phyloP scores from a whole-genome alignment of 2,113 vertebrate species.

The Chaetops frenatus region DNA sequence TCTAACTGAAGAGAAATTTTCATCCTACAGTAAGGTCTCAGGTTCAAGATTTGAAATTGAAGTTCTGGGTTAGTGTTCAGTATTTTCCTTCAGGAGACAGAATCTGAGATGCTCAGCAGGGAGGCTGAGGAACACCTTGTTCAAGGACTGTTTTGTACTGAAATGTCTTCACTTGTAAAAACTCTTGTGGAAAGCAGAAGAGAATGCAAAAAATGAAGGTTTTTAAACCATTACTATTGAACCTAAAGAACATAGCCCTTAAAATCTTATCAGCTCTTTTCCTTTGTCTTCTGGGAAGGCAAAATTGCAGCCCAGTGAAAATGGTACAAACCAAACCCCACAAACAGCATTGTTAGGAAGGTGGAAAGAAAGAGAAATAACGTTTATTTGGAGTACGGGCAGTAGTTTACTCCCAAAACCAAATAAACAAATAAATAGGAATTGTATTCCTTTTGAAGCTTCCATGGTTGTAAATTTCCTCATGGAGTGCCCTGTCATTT shows the following conservation, averaged over 20 bases:
- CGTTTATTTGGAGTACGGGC: background rate
- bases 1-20: background rate
- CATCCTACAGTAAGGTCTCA: background rate
- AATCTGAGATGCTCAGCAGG: background rate
- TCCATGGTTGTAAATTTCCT: constrained; percentile 62
- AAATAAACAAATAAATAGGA: background rate
- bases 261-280: background rate
- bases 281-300: background rate
- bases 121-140: background rate
- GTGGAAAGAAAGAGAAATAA: background rate
- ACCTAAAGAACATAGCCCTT: background rate
- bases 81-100: background rate
- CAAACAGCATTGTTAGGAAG: background rate
- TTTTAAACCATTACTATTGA: background rate
- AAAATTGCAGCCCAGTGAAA: background rate
- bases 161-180: background rate
- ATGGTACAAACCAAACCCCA: background rate
- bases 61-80: background rate
- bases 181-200: background rate
- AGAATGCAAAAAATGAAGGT: background rate
- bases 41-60: background rate
- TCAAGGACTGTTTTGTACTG: background rate
- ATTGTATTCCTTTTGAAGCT: constrained; percentile 52
- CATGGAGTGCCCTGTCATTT: constrained; percentile 16
- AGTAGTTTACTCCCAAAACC: background rate